Conservation (phyloP, 2,113 vertebrate genomes). For the Scalopus aquaticus region DNA sequence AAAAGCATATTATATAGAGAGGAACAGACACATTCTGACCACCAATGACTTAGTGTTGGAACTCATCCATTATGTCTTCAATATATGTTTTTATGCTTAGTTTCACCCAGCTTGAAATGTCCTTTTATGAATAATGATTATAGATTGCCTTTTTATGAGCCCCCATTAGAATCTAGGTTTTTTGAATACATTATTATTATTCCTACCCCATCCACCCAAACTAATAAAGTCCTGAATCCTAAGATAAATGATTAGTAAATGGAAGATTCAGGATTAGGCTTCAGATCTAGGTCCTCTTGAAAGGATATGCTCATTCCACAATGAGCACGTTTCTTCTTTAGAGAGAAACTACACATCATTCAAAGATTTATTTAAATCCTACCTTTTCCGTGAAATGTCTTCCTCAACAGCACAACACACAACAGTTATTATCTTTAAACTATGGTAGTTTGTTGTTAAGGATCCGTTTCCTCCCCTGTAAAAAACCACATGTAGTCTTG, state of each 20-base stretch:
- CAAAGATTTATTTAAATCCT: not conserved
- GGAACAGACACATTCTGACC: not conserved
- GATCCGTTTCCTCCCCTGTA: not conserved
- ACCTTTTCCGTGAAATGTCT: not conserved
- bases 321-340: not conserved
- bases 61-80: not conserved
- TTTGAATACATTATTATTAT: not conserved
- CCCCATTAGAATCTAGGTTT: not conserved
- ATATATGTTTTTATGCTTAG: not conserved
- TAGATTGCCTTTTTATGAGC: not conserved
- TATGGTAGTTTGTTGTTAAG: not conserved
- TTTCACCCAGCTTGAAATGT: not conserved
- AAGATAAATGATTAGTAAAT: not conserved
- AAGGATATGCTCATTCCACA: not conserved
- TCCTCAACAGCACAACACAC: not conserved
- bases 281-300: not conserved
- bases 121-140: not conserved
- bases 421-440: not conserved
- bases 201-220: not conserved
- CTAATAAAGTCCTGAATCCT: not conserved
- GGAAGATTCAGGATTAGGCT: not conserved
- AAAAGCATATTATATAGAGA: not conserved
- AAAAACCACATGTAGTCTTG: accelerated
- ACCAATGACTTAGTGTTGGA: not conserved
- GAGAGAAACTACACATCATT: not conserved